Conservation (phyloP, 1,140 invertebrate species). For the Asbolus verrucosus region DNA sequence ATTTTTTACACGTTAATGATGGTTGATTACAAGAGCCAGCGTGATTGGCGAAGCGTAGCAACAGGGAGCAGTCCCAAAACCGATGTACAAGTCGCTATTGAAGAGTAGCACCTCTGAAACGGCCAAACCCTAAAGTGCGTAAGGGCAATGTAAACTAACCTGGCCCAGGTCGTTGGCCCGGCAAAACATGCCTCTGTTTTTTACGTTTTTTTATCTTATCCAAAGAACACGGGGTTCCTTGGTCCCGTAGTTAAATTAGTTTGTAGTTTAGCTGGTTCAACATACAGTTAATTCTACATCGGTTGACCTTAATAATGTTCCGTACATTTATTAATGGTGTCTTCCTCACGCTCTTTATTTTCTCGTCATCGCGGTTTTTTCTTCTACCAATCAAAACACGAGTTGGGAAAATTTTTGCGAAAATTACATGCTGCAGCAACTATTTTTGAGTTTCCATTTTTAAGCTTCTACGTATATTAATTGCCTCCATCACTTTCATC, state of each 20-base stretch:
- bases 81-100: too few species aligned
- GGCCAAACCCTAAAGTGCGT: slow-evolving; percentile 45
- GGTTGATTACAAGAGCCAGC: slow-evolving; percentile 14
- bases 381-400: too few species aligned
- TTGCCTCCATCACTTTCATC: too few species aligned
- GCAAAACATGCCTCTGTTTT: slow-evolving; percentile 49
- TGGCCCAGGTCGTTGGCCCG: slow-evolving; percentile 47
- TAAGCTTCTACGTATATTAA: too few species aligned
- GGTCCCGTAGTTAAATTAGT: slow-evolving; percentile 44
- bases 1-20: slow-evolving; percentile 26
- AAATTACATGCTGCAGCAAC: too few species aligned
- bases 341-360: too few species aligned
- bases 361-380: too few species aligned
- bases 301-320: background rate
- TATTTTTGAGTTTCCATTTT: too few species aligned
- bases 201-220: slow-evolving; percentile 50
- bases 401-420: too few species aligned
- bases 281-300: slow-evolving; percentile 9
- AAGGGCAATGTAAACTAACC: slow-evolving; percentile 49
- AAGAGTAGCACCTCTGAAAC: slow-evolving; percentile 10
- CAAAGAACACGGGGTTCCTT: slow-evolving; percentile 41
- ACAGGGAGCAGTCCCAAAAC: too few species aligned
- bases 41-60: too few species aligned
- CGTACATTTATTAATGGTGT: slow-evolving; percentile 15
- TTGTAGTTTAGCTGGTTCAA: slow-evolving; percentile 22